phyloP scores from a whole-genome alignment of 2,113 vertebrate species.

The Limanda limanda region DNA sequence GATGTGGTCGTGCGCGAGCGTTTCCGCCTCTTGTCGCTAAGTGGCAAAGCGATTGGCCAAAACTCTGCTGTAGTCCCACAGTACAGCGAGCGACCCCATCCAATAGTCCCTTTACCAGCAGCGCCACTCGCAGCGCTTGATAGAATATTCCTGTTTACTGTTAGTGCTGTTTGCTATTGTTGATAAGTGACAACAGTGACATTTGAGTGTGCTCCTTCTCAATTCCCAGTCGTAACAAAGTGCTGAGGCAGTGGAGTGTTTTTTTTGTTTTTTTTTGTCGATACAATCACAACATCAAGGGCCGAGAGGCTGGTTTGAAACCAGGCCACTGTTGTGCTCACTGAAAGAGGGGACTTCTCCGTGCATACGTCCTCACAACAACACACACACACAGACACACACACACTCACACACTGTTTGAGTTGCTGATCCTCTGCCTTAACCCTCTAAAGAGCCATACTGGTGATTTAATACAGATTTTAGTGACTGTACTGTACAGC shows the following conservation, averaged over 20 bases:
- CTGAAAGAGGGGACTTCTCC: constrained; percentile 5
- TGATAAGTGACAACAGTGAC: constrained; percentile 54
- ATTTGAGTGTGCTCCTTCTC: constrained; percentile 49
- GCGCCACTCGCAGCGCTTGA: constrained; percentile 43
- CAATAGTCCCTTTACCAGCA: constrained; percentile 41
- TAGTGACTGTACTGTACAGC: neutral
- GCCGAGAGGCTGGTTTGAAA: constrained; percentile 33
- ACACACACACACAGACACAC: neutral
- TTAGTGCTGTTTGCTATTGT: constrained; percentile 38
- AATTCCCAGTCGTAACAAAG: constrained; percentile 38
- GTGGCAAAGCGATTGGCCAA: constrained; percentile 57
- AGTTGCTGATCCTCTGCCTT: neutral
- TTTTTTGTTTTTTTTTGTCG: constrained; percentile 40
- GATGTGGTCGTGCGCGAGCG: constrained; percentile 51
- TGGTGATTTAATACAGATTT: neutral
- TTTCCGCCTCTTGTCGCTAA: constrained; percentile 65
- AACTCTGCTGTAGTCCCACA: constrained; percentile 45
- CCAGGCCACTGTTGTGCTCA: constrained; percentile 12
- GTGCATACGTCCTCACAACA: neutral
- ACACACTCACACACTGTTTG: neutral
- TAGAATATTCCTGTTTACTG: constrained; percentile 49
- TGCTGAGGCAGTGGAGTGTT: constrained; percentile 44
- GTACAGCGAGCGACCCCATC: constrained; percentile 37
- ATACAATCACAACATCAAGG: constrained; percentile 24
- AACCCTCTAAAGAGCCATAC: neutral